Conservation (phyloP, 2,888 invertebrate species). For the Ichneumoninae sp. region DNA sequence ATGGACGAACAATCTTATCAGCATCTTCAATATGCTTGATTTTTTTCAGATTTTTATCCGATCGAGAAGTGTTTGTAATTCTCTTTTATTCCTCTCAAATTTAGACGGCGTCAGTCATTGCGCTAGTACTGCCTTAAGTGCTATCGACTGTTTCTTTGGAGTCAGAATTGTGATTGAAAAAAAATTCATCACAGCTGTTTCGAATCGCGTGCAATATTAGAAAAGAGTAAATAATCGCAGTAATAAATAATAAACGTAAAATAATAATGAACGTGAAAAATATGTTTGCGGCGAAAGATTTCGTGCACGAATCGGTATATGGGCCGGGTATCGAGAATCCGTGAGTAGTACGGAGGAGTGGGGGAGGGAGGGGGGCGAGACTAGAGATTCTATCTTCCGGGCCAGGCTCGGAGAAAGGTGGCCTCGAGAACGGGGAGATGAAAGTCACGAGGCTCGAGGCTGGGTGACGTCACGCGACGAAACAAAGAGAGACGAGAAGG, state of each 20-base stretch:
- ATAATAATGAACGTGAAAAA: not conserved
- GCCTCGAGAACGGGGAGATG: slow-evolving; percentile 47
- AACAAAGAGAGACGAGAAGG: not conserved
- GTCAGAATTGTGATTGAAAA: too few species aligned
- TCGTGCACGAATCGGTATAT: not conserved
- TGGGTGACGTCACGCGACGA: slow-evolving; percentile 45
- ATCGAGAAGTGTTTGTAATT: too few species aligned
- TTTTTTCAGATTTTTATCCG: too few species aligned
- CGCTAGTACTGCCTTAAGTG: too few species aligned
- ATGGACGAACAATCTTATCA: too few species aligned
- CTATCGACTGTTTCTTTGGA: too few species aligned
- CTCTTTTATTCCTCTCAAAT: too few species aligned
- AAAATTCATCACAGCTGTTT: too few species aligned
- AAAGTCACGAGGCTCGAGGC: slow-evolving; percentile 60
- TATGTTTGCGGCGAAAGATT: not conserved
- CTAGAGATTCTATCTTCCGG: slow-evolving; percentile 22
- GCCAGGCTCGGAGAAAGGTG: slow-evolving; percentile 48
- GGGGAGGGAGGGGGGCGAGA: not conserved
- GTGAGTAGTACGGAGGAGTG: not conserved
- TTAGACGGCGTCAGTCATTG: too few species aligned
- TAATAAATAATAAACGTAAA: not conserved
- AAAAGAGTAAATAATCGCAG: not conserved
- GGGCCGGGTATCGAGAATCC: not conserved
- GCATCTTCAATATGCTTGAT: too few species aligned
- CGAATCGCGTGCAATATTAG: too few species aligned